A percentile compares a stretch with the other conserved stretches of the same genome.
Conservation (phyloP, 1,140 invertebrate genomes). For the Solen grandis region DNA sequence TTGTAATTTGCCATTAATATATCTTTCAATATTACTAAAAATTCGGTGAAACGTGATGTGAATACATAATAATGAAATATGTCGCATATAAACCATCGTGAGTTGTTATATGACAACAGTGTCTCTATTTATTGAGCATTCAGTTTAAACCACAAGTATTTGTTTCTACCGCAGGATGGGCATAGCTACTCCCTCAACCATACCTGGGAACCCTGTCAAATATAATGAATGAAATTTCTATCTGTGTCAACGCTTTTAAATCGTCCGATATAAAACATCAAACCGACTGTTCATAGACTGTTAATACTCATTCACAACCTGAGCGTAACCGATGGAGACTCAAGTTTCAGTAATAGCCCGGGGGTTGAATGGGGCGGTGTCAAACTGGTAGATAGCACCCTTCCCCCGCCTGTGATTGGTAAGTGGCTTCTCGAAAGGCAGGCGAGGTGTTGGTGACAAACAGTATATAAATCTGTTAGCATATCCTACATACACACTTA, state of each 20-base stretch:
- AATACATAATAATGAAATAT: too few species aligned
- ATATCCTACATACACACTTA: constrained; percentile 8
- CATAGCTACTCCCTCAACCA: too few species aligned
- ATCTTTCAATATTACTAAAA: too few species aligned
- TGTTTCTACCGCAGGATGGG: too few species aligned
- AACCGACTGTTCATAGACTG: not conserved
- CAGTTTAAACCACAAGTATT: too few species aligned
- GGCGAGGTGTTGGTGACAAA: not conserved
- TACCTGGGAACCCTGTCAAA: not conserved
- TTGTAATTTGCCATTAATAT: too few species aligned
- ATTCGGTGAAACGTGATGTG: too few species aligned
- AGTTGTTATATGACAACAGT: too few species aligned
- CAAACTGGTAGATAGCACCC: too few species aligned
- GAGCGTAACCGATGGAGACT: not conserved
- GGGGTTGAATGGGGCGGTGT: not conserved
- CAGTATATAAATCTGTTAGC: constrained; percentile 27
- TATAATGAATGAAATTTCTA: not conserved
- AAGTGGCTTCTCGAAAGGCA: not conserved
- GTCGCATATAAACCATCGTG: too few species aligned
- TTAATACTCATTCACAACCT: not conserved
- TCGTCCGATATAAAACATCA: not conserved
- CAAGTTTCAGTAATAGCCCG: not conserved
- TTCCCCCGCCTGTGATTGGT: not conserved
- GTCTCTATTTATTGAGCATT: too few species aligned
- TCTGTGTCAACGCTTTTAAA: not conserved